A percentile compares a stretch with the other conserved stretches of the same genome.
Evolutionary conservation across 2,797 vertebrate species (phyloP).

Genomic region (Echeneis naucrates): DNA sequence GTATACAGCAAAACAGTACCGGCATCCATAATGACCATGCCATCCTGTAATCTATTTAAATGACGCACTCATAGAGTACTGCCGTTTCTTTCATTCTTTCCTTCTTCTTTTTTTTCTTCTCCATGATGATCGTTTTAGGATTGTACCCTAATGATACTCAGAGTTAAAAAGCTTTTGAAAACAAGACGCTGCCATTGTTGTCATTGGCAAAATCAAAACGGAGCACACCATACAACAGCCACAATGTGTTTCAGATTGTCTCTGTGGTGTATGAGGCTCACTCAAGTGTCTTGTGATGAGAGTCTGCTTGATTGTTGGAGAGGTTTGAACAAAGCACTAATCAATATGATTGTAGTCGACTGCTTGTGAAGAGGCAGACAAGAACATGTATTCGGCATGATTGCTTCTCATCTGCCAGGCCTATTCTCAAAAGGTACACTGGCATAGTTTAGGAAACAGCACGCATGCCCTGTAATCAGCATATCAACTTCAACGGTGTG

Average conservation of each 20-base stretch:
- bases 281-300: constrained; percentile 69
- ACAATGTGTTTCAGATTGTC: constrained; percentile 63
- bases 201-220: constrained; percentile 61
- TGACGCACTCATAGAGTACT: constrained; percentile 27
- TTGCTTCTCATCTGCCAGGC: constrained; percentile 66
- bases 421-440: constrained; percentile 57
- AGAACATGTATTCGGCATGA: constrained; percentile 70
- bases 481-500: constrained; percentile 33
- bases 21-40: constrained; percentile 26
- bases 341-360: constrained; percentile 79
- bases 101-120: neutral
- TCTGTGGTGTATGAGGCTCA: constrained; percentile 49
- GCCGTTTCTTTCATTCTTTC: constrained; percentile 37
- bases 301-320: constrained; percentile 77
- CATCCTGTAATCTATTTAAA: constrained; percentile 40
- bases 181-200: constrained; percentile 56
- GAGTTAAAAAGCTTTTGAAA: constrained; percentile 62
- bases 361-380: constrained; percentile 70
- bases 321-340: constrained; percentile 76
- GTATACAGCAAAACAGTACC: constrained; percentile 2
- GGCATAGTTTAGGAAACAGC: constrained; percentile 59
- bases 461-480: constrained; percentile 60
- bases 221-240: constrained; percentile 37
- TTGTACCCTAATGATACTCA: constrained; percentile 58
- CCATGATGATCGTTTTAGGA: constrained; percentile 54